These are phyloP conservation scores for Nomada hirtipes DNA, from an alignment of 2,888 invertebrate genomes.

Conservation along the genomic window DNA sequence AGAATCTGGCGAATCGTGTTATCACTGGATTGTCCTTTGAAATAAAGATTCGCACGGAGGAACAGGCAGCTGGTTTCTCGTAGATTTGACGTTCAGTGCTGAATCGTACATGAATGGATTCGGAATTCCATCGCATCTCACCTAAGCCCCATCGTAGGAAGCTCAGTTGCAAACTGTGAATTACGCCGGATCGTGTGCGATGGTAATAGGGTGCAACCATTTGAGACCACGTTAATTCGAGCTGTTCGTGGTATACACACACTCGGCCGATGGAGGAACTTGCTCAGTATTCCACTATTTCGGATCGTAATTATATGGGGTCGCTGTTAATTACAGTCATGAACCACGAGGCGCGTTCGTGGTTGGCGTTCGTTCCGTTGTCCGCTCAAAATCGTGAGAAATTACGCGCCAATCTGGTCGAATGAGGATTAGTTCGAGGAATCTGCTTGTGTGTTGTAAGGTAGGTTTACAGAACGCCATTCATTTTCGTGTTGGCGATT, in stretches of 20 bases:
- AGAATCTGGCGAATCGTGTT: not conserved
- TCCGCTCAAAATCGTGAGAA: slow-evolving; percentile 22
- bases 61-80: not conserved
- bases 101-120: slow-evolving; percentile 23
- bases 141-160: not conserved
- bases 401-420: slow-evolving; percentile 16
- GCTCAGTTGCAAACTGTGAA: slow-evolving; percentile 22
- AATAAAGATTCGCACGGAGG: not conserved
- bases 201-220: not conserved
- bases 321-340: slow-evolving; percentile 22
- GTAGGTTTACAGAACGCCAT: not conserved
- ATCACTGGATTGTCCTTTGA: slow-evolving; percentile 3
- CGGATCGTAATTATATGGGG: slow-evolving; percentile 23
- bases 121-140: slow-evolving; percentile 30
- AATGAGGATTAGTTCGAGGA: not conserved
- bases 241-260: not conserved
- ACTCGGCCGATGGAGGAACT: slow-evolving; percentile 1
- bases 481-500: not conserved
- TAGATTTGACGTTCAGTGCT: not conserved
- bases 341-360: slow-evolving; percentile 3
- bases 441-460: not conserved
- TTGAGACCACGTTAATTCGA: slow-evolving; percentile 3
- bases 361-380: slow-evolving; percentile 7
- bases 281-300: slow-evolving; percentile 40
- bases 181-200: not conserved